Evolutionary conservation across 2,888 invertebrate species (phyloP), one percentile per base, ranked within the genome.

Genomic region (Meloe dianella): DNA sequence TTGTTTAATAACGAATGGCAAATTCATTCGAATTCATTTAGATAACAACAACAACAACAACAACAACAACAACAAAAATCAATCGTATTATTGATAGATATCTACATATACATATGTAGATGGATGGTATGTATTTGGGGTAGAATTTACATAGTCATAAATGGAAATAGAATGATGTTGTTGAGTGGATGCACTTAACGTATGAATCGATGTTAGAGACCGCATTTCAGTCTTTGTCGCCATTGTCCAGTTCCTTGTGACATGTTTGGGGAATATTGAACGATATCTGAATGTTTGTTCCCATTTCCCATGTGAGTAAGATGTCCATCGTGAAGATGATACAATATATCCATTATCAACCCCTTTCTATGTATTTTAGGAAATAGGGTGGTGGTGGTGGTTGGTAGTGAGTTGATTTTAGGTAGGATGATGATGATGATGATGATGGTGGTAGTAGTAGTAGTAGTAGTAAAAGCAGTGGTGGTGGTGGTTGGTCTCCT

Each of bases 271-370:
- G 67, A 67, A 67, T 67, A 67, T 66, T 60, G 67, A 60, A 29
- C 64, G 67, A 67, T 67, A 67, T 67, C 54, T 64, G 63, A 64
- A 61, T 63, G 63, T 57, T 64, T 61, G 57, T 61, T 57, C 54
- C 24, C 47, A 32, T 60, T 61, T 67, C 64, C 64, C 64, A 56
- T 56, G 68, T 65, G 66, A 74, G 72, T 74, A 75, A 76, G 77
- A 75, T 78, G 78, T 79, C 78, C 78, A 77, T 77, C 65, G 74
- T 71, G 77, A 80, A 80, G 80, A 81, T 80, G 82, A 82, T 82
- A 81, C 81, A 81, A 81, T 81, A 79, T 81, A 81, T 80, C 81
- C 81, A 82, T 82, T 81, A 81, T 81, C 80, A 80, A 77, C 73
- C 78, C 80, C 81, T 76, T 71, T 73, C 69, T 74, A 74, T 71